A percentile compares a stretch with the other conserved stretches of the same genome.
phyloP scores from a whole-genome alignment of 2,113 vertebrate genomes.

The Erythrocercus mccallii region DNA sequence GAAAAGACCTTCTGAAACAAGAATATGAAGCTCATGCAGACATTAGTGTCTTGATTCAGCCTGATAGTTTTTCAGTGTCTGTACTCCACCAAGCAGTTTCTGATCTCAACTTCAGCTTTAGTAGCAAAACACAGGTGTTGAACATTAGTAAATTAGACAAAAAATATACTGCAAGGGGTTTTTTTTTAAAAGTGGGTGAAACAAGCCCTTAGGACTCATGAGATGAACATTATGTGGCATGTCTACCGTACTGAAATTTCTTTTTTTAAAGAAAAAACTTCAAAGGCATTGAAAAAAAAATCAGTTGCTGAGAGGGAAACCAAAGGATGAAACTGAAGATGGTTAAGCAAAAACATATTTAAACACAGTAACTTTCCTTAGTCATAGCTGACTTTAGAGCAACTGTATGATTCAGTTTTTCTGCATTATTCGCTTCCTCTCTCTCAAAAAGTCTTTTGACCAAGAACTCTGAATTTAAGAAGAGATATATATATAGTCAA shows the following conservation, averaged over 20 bases:
- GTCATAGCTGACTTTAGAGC: neutral
- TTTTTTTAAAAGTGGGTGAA: neutral
- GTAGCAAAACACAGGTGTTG: neutral
- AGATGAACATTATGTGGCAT: neutral
- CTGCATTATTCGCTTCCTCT: neutral
- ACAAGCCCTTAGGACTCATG: neutral
- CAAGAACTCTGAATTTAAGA: neutral
- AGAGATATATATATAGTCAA: neutral
- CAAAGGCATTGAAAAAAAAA: neutral
- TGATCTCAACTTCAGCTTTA: neutral
- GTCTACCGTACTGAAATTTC: neutral
- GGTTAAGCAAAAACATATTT: neutral
- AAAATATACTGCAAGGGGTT: neutral
- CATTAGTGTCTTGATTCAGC: neutral
- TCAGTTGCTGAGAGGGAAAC: neutral
- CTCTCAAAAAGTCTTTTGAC: neutral
- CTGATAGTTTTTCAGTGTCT: neutral
- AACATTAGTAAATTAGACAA: neutral
- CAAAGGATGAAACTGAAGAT: neutral
- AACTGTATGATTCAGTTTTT: neutral
- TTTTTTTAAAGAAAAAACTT: neutral
- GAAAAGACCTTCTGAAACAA: neutral
- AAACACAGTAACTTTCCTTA: neutral
- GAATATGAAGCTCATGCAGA: neutral
- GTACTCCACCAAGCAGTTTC: neutral